Conservation (phyloP, 2,888 invertebrate genomes). For the Drosophila colorata region DNA sequence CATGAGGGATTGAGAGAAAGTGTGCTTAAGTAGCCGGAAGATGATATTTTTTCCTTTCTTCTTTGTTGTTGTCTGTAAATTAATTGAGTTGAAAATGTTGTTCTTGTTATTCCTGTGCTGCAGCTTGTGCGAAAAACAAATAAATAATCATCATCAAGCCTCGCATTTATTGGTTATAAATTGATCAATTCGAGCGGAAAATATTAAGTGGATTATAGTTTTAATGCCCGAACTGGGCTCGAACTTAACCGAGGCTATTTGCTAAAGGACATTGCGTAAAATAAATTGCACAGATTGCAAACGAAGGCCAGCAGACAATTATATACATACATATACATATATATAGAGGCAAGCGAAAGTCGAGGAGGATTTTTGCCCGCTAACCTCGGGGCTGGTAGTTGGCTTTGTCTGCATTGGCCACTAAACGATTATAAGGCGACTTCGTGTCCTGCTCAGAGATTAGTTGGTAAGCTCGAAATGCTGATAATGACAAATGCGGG, state of each 20-base stretch:
- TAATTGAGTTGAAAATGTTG: constrained; percentile 75
- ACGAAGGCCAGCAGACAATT: constrained; percentile 5
- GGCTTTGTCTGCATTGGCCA: constrained; percentile 29
- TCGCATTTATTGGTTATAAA: constrained; percentile 80
- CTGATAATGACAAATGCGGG: constrained; percentile 47
- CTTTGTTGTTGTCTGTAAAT: constrained; percentile 49
- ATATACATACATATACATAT: background rate
- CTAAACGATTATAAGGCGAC: constrained; percentile 48
- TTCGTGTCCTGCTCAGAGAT: constrained; percentile 31
- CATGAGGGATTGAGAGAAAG: constrained; percentile 22
- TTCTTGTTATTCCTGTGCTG: constrained; percentile 25
- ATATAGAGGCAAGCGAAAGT: background rate
- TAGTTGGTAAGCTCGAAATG: constrained; percentile 34
- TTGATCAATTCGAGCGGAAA: constrained; percentile 75
- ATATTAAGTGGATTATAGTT: constrained; percentile 81
- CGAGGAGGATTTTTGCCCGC: constrained; percentile 2
- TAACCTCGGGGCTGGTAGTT: constrained; percentile 32
- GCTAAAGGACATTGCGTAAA: constrained; percentile 44
- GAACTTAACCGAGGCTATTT: constrained; percentile 29
- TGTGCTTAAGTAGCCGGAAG: constrained; percentile 79
- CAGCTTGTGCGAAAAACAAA: constrained; percentile 57
- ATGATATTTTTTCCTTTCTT: constrained; percentile 25
- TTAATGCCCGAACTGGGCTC: constrained; percentile 56
- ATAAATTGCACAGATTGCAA: constrained; percentile 57
- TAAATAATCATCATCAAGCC: constrained; percentile 78